Conservation (phyloP, 2,888 invertebrate species). For the Microctonus hyperodae region DNA sequence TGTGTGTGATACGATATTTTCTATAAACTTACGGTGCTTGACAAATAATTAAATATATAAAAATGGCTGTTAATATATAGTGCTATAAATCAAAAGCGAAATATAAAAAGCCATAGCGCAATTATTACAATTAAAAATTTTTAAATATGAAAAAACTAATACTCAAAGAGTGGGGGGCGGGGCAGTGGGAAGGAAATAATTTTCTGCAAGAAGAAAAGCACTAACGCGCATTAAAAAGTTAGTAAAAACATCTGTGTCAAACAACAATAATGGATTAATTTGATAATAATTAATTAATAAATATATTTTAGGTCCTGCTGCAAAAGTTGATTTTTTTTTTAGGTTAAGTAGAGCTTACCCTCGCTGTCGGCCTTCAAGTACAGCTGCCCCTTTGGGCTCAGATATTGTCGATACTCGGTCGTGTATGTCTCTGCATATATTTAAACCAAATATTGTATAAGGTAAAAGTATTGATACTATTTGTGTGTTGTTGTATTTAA, state of each 20-base stretch:
- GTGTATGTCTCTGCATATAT: conserved; percentile 65
- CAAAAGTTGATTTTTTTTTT: conserved; percentile 17
- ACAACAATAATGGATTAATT: neutral
- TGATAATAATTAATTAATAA: neutral
- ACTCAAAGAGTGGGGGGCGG: neutral
- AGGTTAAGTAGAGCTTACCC: conserved; percentile 71
- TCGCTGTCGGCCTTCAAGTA: conserved; percentile 85
- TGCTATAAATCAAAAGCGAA: neutral
- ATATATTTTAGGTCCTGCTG: conserved; percentile 4
- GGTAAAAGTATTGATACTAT: conserved; percentile 27
- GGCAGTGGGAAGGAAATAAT: neutral
- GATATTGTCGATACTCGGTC: conserved; percentile 79
- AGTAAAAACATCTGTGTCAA: neutral
- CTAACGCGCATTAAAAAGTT: neutral
- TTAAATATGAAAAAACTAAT: neutral
- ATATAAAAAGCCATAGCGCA: neutral
- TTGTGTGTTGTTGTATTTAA: neutral
- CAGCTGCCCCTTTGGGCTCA: conserved; percentile 81
- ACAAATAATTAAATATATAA: neutral
- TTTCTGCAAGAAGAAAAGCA: neutral
- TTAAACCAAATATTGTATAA: conserved; percentile 53
- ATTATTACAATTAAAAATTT: neutral
- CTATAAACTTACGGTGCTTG: neutral
- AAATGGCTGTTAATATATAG: neutral
- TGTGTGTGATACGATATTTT: neutral